Conservation (phyloP, 2,797 vertebrate species). For the Enteromius treurensis region DNA sequence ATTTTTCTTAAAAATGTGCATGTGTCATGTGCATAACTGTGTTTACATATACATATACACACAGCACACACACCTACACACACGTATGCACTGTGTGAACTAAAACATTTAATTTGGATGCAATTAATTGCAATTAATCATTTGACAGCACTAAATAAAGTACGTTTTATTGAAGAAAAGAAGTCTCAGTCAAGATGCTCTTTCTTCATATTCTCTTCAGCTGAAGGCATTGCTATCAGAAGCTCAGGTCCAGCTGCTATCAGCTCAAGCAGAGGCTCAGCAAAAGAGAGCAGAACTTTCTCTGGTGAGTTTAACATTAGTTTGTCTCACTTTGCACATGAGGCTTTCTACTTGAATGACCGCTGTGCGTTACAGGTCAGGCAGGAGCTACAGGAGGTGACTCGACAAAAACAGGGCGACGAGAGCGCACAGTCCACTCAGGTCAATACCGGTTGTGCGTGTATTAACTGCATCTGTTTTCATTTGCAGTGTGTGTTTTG, state of each 20-base stretch:
- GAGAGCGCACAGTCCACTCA: slow-evolving; percentile 57
- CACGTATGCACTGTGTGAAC: too few species aligned
- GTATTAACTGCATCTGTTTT: slow-evolving; percentile 16
- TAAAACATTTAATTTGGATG: too few species aligned
- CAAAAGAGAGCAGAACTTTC: slow-evolving; percentile 81
- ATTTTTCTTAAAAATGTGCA: too few species aligned
- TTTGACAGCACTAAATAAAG: too few species aligned
- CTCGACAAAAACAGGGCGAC: slow-evolving; percentile 69
- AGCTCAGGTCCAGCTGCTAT: slow-evolving; percentile 78
- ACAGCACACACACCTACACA: too few species aligned
- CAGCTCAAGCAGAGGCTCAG: slow-evolving; percentile 78
- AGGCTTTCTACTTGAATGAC: slow-evolving; percentile 57
- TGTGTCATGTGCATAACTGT: too few species aligned
- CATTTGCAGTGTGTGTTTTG: not conserved
- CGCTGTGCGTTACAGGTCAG: slow-evolving; percentile 76
- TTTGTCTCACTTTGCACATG: not conserved
- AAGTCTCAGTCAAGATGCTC: not conserved
- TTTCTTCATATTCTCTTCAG: slow-evolving; percentile 63
- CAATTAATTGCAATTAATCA: too few species aligned
- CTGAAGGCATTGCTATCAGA: slow-evolving; percentile 80
- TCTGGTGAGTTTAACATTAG: slow-evolving; percentile 70
- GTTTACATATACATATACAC: too few species aligned
- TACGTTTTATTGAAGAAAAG: not conserved
- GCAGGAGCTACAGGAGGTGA: slow-evolving; percentile 77
- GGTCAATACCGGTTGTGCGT: slow-evolving; percentile 57